phyloP scores from a whole-genome alignment of 2,888 invertebrate species.

The Tromatobia lineatoria region DNA sequence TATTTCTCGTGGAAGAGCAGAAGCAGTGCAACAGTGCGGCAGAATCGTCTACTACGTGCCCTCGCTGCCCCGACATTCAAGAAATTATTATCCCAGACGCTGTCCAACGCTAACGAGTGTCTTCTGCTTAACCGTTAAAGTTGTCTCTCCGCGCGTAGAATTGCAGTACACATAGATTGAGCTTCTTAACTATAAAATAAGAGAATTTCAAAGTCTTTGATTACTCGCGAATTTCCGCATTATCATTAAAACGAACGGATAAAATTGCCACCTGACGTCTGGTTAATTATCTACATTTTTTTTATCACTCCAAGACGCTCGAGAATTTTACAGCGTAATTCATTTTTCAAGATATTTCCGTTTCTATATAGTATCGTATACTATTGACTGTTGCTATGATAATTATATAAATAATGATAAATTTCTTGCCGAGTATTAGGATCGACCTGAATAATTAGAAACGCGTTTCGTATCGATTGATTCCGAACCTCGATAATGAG shows the following conservation, averaged over 20 bases:
- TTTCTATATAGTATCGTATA: not conserved
- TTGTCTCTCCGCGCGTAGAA: not conserved
- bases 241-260: slow-evolving; percentile 30
- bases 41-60: slow-evolving; percentile 36
- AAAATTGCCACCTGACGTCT: slow-evolving; percentile 37
- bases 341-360: slow-evolving; percentile 8
- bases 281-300: slow-evolving; percentile 33
- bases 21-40: slow-evolving; percentile 7
- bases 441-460: slow-evolving; percentile 12
- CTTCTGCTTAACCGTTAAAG: slow-evolving; percentile 21
- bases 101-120: slow-evolving; percentile 49
- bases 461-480: slow-evolving; percentile 10
- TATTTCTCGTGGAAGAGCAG: slow-evolving; percentile 21
- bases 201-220: not conserved
- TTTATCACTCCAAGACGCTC: slow-evolving; percentile 5
- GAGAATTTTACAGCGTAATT: not conserved
- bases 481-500: slow-evolving; percentile 32
- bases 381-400: not conserved
- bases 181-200: slow-evolving; percentile 27
- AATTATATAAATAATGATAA: not conserved
- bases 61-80: slow-evolving; percentile 23
- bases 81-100: slow-evolving; percentile 56
- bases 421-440: not conserved
- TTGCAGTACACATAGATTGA: slow-evolving; percentile 27
- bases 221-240: slow-evolving; percentile 18